These are phyloP conservation scores for Oreotrochilus melanogaster DNA, from an alignment of 2,113 vertebrate genomes.

Conservation along the genomic window DNA sequence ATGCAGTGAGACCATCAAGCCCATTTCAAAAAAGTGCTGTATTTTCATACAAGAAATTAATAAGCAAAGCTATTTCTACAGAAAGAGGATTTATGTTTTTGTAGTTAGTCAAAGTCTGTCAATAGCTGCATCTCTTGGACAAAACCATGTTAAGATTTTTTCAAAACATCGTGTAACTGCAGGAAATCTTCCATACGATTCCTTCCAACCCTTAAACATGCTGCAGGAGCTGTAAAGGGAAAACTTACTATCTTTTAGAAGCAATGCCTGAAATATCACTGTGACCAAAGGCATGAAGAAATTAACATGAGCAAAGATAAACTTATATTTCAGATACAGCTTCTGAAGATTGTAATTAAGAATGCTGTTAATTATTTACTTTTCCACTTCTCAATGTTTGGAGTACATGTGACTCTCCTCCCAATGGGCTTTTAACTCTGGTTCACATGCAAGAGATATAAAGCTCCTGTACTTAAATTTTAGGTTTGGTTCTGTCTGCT, in stretches of 20 bases:
- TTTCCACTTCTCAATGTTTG: neutral
- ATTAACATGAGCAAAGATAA: neutral
- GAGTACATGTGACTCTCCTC: neutral
- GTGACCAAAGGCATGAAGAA: neutral
- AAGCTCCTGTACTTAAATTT: neutral
- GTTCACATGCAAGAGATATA: neutral
- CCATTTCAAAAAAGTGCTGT: neutral
- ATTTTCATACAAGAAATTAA: neutral
- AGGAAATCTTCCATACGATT: neutral
- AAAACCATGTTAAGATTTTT: neutral
- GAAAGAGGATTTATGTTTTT: neutral
- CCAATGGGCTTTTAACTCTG: neutral
- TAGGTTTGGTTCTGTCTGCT: conserved; percentile 7
- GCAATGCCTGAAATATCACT: neutral
- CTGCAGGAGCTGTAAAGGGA: neutral
- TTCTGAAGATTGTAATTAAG: neutral
- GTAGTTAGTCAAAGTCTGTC: neutral
- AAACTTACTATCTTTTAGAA: neutral
- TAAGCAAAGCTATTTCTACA: neutral
- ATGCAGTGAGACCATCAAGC: neutral
- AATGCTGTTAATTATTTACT: neutral
- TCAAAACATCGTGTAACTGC: neutral
- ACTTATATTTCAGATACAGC: neutral
- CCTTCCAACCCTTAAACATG: neutral
- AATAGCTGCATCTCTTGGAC: neutral